Conservation (phyloP, 1,140 invertebrate genomes). For the Hermetia illucens region DNA sequence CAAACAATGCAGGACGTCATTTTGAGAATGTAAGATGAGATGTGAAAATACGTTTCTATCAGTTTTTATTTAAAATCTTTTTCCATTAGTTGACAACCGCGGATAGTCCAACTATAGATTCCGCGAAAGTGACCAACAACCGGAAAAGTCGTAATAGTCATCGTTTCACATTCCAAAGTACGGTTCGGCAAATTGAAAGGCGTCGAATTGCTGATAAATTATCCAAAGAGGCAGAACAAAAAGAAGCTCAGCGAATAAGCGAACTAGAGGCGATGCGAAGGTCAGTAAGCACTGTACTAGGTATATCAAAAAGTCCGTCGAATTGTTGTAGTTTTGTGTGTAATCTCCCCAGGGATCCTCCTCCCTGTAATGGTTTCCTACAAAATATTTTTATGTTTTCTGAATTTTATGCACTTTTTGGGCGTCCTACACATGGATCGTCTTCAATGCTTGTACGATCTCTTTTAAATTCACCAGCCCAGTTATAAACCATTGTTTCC, state of each 20-base stretch:
- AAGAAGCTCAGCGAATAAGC: conserved; percentile 53
- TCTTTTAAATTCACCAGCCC: neutral
- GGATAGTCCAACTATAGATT: no score
- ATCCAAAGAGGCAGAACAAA: conserved; percentile 55
- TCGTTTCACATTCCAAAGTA: conserved; percentile 70
- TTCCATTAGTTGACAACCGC: no score
- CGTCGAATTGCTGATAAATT: conserved; percentile 56
- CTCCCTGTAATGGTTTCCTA: no score
- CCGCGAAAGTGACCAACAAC: no score
- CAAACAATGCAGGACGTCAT: no score
- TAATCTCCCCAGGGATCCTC: no score
- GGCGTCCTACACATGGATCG: neutral
- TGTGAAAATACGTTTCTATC: no score
- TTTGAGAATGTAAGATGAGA: no score
- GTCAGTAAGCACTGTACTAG: conserved; percentile 4
- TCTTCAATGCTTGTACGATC: conserved; percentile 2
- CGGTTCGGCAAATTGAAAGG: conserved; percentile 60
- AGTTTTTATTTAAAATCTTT: no score
- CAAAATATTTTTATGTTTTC: neutral
- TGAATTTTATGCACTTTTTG: neutral
- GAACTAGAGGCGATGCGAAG: conserved; percentile 63
- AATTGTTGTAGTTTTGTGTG: no score
- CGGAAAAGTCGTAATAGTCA: conserved; percentile 29
- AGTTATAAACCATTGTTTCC: no score
- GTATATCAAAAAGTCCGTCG: neutral